A percentile compares a stretch with the other conserved stretches of the same genome.
Conservation (phyloP, 2,113 vertebrate genomes). For the Engystomops pustulosus region DNA sequence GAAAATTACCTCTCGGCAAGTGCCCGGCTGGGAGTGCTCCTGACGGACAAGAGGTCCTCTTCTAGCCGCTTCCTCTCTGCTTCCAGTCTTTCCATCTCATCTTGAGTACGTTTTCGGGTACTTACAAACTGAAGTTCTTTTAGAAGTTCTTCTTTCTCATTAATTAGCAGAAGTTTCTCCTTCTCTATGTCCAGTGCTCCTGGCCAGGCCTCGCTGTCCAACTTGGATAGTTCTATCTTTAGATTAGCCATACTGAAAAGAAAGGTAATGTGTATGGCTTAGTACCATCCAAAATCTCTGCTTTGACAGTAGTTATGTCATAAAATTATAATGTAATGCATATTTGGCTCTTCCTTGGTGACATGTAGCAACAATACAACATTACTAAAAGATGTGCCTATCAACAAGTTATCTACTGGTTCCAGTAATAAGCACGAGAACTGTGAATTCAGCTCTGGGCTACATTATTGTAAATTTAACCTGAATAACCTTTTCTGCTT, state of each 20-base stretch:
- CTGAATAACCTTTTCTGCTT: no score
- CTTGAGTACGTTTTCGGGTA: slow-evolving; percentile 72
- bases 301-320: background rate
- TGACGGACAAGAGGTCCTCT: slow-evolving; percentile 76
- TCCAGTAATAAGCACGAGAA: no score
- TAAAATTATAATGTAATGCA: no score
- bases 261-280: slow-evolving; percentile 5
- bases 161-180: slow-evolving; percentile 81
- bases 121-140: slow-evolving; percentile 84
- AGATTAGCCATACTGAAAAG: slow-evolving; percentile 82
- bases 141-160: slow-evolving; percentile 84
- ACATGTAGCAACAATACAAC: no score
- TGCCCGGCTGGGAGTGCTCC: slow-evolving; percentile 74
- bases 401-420: no score
- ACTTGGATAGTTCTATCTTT: slow-evolving; percentile 83
- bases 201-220: slow-evolving; percentile 82
- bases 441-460: no score
- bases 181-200: slow-evolving; percentile 80
- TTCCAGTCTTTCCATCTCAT: slow-evolving; percentile 77
- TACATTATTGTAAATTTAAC: no score
- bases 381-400: no score
- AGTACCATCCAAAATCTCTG: background rate
- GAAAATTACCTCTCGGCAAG: slow-evolving; percentile 77
- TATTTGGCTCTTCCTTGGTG: no score
- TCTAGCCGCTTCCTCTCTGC: slow-evolving; percentile 78